Conservation (phyloP, 2,113 vertebrate species). For the Sterna hirundo region DNA sequence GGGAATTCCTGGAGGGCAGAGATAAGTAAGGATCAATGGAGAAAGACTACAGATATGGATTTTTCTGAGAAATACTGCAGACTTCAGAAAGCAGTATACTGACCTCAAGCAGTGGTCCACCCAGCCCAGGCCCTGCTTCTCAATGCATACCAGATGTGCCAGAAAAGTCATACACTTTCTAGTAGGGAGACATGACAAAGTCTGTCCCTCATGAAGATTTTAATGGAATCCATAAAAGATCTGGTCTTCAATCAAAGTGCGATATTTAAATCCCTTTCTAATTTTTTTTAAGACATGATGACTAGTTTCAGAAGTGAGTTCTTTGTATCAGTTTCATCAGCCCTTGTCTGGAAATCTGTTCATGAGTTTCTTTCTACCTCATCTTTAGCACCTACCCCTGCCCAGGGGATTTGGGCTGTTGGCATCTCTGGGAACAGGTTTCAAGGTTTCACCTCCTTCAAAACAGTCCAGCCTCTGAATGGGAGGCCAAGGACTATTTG, state of each 20-base stretch:
- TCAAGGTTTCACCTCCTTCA: neutral
- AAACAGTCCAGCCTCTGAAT: neutral
- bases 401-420: neutral
- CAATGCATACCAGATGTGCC: fast-evolving
- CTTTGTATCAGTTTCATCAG: neutral
- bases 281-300: neutral
- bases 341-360: neutral
- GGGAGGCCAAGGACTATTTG: neutral
- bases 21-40: neutral
- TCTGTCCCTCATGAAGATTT: neutral
- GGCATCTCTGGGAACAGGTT: neutral
- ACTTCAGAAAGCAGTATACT: neutral
- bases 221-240: neutral
- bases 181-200: neutral
- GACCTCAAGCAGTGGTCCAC: neutral
- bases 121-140: neutral
- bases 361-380: neutral
- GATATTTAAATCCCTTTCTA: neutral
- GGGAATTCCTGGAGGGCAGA: neutral
- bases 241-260: neutral
- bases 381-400: neutral
- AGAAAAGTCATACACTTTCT: neutral
- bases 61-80: neutral
- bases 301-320: neutral
- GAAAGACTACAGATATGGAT: neutral